Base-by-base conservation (phyloP, 2,113 vertebrate species). In the Lipotes vexillifer region DNA sequence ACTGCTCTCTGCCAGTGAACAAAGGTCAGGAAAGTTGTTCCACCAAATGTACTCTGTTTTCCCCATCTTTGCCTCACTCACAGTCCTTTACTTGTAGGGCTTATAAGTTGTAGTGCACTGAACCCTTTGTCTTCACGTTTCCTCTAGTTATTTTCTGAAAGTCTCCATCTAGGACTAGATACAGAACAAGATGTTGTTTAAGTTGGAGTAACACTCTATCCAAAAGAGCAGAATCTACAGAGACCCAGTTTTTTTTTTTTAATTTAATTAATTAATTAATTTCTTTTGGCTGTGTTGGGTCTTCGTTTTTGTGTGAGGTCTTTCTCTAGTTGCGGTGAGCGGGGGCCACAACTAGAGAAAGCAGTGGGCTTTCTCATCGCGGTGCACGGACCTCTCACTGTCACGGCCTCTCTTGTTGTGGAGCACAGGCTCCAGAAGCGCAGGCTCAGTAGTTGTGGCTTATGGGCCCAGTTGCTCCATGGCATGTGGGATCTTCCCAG, bases 81-180 rank as follows among this genome's bases (percentile, higher is more conserved):
- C 6, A 2, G 55, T 49, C 55, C 3, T 93, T 74, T 44, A 52
- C 66, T 69, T 96, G 13, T 6, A 84, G 63, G 15, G 1, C 21
- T 77, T 66, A 21, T 81, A 23, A 36, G 8, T 7, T n/a, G 1
- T 8, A 29, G 38, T 2, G 3, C 63, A 2, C 21, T 55, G 4
- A 61, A 6, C 20, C 61, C 52, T 38, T 90, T 9, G 36, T 65
- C 72, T 92, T 82, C 6, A 12, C 66, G 3, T 55, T 69, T 63
- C 29, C 1, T 75, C 74, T 81, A 27, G n/a, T 61, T 83, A 2
- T 52, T 75, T 89, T 95, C 65, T 49, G 33, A 93, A 94, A 65
- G 3, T 25, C 7, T 91, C 25, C 29, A n/a, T 36, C 7, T 88
- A 63, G 36, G 33, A 31, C 66, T 88, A 6, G 38, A 61, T 27